phyloP scores from a whole-genome alignment of 2,888 invertebrate species.

The Tyria jacobaeae region DNA sequence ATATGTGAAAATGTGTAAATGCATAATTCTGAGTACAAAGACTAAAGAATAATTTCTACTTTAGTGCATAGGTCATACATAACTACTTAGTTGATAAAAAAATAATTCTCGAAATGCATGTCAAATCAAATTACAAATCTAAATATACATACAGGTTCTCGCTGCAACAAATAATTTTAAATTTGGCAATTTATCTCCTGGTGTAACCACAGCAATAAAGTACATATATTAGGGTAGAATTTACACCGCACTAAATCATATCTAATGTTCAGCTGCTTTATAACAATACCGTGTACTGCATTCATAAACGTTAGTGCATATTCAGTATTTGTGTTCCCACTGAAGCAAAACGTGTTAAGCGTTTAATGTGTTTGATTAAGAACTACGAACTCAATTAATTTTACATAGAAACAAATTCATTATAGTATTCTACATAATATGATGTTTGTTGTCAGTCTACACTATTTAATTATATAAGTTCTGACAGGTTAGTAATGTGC shows the following conservation, averaged over 20 bases:
- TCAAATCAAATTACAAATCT: too few species aligned
- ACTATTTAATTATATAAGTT: too few species aligned
- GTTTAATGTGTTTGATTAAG: background rate
- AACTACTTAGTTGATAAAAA: background rate
- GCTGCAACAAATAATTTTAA: background rate
- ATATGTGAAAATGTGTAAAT: too few species aligned
- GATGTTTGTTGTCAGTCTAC: background rate
- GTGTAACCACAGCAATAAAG: conserved; percentile 4
- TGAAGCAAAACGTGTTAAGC: background rate
- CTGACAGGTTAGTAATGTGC: too few species aligned
- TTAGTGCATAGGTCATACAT: background rate
- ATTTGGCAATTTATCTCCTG: background rate
- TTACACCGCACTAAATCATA: conserved; percentile 37
- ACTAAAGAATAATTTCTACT: too few species aligned
- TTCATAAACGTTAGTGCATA: background rate
- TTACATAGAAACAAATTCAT: background rate
- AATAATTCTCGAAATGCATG: too few species aligned
- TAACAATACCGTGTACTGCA: conserved; percentile 28
- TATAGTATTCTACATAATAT: background rate
- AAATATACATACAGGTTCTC: too few species aligned
- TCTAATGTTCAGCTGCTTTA: conserved; percentile 38
- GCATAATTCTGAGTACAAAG: too few species aligned
- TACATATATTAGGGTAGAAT: conserved; percentile 27
- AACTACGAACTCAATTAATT: background rate
- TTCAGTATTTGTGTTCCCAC: background rate